Evolutionary conservation across 2,113 vertebrate genomes (phyloP).

Genomic region (Microtus oregoni): DNA sequence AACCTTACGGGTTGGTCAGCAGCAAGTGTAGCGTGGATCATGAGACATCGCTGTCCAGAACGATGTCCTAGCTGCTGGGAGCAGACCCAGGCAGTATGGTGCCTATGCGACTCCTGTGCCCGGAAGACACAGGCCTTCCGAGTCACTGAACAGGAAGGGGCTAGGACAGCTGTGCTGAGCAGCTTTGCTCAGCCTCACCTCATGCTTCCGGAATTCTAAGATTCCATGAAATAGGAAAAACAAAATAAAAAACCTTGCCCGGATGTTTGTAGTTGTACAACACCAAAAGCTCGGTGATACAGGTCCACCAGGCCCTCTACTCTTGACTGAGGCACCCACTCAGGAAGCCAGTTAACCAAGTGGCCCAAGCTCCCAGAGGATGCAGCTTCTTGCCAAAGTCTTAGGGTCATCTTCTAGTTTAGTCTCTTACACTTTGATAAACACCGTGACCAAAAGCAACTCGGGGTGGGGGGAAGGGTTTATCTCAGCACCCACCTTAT

Average conservation of each 20-base stretch:
- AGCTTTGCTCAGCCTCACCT: neutral
- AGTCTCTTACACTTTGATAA: neutral
- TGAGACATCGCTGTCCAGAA: rapidly evolving
- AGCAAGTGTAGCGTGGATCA: neutral
- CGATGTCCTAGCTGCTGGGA: neutral
- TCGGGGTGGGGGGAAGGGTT: neutral
- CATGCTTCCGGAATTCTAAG: neutral
- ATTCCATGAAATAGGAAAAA: neutral
- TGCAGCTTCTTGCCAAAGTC: neutral
- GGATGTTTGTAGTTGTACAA: neutral
- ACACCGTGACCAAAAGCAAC: neutral
- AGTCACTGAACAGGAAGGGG: neutral
- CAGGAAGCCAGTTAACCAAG: neutral
- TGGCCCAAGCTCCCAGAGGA: neutral
- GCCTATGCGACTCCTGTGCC: neutral
- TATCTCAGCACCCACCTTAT: neutral
- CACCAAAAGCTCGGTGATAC: neutral
- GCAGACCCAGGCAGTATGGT: rapidly evolving
- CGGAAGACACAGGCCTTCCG: neutral
- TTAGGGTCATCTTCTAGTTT: neutral
- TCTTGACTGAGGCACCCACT: neutral
- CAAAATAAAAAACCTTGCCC: neutral
- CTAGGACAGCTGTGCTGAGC: neutral
- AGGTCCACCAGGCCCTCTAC: neutral
- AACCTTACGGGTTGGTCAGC: neutral